Base-by-base conservation (phyloP, 2,888 invertebrate genomes). In the Chymomyza caudatula region DNA sequence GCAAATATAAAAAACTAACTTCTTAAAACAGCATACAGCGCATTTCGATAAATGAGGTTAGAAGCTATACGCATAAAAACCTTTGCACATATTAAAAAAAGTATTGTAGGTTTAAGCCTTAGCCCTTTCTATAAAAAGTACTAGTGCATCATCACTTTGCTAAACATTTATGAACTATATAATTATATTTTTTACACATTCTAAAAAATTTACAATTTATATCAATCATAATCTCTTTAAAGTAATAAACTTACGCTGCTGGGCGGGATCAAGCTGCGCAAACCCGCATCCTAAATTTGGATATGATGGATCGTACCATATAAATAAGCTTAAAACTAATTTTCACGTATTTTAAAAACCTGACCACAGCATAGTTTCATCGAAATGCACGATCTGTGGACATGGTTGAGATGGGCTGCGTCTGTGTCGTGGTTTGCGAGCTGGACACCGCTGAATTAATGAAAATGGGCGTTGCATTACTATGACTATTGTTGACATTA, bases 401-500 rank as follows among this genome's bases (percentile, higher is more conserved):
- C 19, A 47, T 20, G 11, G 20, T 43, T 67, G 67, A 22, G 57
- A 47, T 42, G 47, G 47, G 47, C 5, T 64, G 69, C 44, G 65
- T 62, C 23, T 60, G 60, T n/a, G 69, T 49, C 6, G 56, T 29
- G n/a, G 68, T 43, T 53, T 67, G 68, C 8, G 62, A 55, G 37
- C 56, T 57, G 20, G 66, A 19, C 42, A 57, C 57, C 13, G 53
- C 53, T 2, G 71, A 67, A 37, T 71, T 71, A 2, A 71, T 71
- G 43, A 63, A 71, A 15, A 71, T 71, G 11, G 71, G 71, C 22
- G 70, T 70, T 44, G 55, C 70, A 15, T 55, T 58, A 52, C 43
- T 15, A 43, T 63, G 74, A 29, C 19, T 65, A 53, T 64, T 73
- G 22, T 20, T 74, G 47, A 65, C 63, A 60, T 66, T 62, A 8